phyloP scores from a whole-genome alignment of 2,888 invertebrate species.

The Sphaerophoria rueppellii region DNA sequence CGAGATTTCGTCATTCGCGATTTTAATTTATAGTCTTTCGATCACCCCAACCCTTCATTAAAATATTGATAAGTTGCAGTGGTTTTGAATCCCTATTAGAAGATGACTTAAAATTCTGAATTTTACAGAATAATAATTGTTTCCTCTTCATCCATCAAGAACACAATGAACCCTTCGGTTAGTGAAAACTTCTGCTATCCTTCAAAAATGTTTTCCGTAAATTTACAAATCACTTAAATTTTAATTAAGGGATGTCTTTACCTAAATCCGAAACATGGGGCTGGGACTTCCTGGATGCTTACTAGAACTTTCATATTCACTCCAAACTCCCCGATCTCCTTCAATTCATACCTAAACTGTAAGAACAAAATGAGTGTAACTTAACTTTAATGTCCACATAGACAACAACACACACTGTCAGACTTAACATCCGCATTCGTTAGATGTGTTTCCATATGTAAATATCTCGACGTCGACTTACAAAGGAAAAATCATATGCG shows the following conservation, averaged over 20 bases:
- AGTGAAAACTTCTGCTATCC: constrained; percentile 29
- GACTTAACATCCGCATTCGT: too few species aligned
- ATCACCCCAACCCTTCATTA: too few species aligned
- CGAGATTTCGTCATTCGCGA: too few species aligned
- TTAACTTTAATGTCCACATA: neutral
- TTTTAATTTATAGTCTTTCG: too few species aligned
- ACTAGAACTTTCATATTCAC: neutral
- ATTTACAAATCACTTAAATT: constrained; percentile 35
- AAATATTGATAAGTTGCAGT: too few species aligned
- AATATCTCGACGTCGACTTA: neutral
- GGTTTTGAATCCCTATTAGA: too few species aligned
- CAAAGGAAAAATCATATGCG: constrained; percentile 36
- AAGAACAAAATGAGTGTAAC: constrained; percentile 12
- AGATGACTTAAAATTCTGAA: too few species aligned
- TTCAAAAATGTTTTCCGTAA: constrained; percentile 8
- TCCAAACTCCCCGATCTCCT: neutral
- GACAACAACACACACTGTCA: neutral
- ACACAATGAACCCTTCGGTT: neutral
- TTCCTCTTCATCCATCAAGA: neutral
- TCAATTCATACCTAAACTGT: neutral
- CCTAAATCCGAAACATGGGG: constrained; percentile 17
- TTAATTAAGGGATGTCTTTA: constrained; percentile 38
- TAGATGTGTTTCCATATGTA: too few species aligned
- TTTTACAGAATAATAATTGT: too few species aligned
- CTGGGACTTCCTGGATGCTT: constrained; percentile 15